These are phyloP conservation scores for Noturus placidus DNA, from an alignment of 2,113 vertebrate species.

Conservation along the genomic window DNA sequence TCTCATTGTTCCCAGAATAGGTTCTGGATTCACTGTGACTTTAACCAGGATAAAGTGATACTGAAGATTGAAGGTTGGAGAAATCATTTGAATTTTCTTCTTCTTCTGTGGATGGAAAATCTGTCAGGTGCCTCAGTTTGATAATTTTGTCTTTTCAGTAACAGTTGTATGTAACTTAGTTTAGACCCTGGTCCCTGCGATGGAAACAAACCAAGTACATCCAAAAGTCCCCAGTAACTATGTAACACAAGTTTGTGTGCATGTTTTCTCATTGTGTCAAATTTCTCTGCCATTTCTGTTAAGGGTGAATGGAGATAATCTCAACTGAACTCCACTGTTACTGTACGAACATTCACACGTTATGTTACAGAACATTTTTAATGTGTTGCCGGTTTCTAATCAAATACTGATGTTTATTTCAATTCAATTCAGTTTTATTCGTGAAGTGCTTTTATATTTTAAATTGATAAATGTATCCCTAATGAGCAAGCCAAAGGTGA, in stretches of 20 bases:
- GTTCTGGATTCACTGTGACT: neutral
- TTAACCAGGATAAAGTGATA: neutral
- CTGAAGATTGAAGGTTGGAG: neutral
- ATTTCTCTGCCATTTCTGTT: neutral
- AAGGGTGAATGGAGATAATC: neutral
- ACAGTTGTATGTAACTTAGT: neutral
- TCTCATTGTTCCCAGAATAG: neutral
- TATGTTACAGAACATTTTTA: neutral
- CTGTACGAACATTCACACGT: neutral
- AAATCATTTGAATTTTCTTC: neutral
- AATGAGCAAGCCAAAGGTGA: too few species aligned
- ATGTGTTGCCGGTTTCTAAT: neutral
- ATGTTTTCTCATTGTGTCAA: neutral
- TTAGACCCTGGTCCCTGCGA: too few species aligned
- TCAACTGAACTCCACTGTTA: neutral
- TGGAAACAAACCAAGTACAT: too few species aligned
- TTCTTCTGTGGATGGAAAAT: neutral
- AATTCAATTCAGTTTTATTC: too few species aligned
- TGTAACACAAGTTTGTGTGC: neutral
- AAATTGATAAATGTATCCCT: too few species aligned
- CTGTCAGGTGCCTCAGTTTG: neutral
- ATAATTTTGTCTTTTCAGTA: neutral
- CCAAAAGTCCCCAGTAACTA: too few species aligned
- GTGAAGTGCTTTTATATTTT: too few species aligned
- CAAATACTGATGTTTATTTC: neutral